These are phyloP conservation scores for Pyrrhia umbra DNA, from an alignment of 2,888 invertebrate species.

Conservation along the genomic window DNA sequence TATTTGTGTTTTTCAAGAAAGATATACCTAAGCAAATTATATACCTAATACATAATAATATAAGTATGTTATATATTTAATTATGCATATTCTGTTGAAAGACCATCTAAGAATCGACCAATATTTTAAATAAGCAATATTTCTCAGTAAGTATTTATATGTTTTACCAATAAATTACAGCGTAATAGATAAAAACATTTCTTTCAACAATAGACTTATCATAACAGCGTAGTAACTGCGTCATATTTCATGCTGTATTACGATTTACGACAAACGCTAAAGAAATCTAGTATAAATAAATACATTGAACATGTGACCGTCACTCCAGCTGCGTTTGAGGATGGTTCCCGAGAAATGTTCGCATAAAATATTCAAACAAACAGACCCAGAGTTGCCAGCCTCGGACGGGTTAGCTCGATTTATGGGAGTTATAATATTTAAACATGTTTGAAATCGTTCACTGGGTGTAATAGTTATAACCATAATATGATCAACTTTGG, in stretches of 20 bases:
- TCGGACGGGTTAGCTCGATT: constrained; percentile 41
- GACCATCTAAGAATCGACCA: neutral
- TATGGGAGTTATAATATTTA: constrained; percentile 52
- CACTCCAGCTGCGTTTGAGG: constrained; percentile 40
- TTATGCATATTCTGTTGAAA: neutral
- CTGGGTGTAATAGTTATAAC: neutral
- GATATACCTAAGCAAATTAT: too few relatives aligned
- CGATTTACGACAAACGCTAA: constrained; percentile 42
- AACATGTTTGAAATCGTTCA: constrained; percentile 41
- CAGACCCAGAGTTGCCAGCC: constrained; percentile 44
- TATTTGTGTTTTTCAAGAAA: too few relatives aligned
- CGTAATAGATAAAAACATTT: constrained; percentile 5
- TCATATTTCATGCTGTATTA: constrained; percentile 38
- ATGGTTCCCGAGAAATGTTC: constrained; percentile 52
- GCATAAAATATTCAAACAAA: constrained; percentile 59
- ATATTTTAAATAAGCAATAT: neutral
- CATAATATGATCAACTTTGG: neutral
- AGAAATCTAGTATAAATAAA: constrained; percentile 55
- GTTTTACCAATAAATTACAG: constrained; percentile 21
- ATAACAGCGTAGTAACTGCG: constrained; percentile 29
- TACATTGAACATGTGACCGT: constrained; percentile 50
- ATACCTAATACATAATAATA: too few relatives aligned
- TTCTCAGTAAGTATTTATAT: too few relatives aligned
- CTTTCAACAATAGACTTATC: constrained; percentile 34
- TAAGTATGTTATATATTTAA: neutral